Evolutionary conservation across 1,140 invertebrate species (phyloP).

Genomic region (Sitophilus oryzae): DNA sequence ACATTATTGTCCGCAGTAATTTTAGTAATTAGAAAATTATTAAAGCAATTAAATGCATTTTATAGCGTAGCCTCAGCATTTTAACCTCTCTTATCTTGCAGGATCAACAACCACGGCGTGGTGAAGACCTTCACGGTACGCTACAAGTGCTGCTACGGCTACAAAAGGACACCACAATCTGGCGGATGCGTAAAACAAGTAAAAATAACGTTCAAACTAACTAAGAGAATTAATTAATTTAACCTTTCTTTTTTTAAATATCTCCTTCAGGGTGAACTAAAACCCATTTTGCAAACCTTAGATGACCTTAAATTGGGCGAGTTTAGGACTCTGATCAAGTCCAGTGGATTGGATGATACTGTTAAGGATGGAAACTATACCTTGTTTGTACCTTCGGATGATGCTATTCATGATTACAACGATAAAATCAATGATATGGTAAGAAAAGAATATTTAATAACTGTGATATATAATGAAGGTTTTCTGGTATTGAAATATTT

Average conservation of each 20-base stretch:
- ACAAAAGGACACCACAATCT: slow-evolving; percentile 44
- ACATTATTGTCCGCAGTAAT: too few species aligned
- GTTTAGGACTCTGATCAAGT: slow-evolving; percentile 49
- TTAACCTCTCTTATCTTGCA: too few species aligned
- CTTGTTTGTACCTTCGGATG: slow-evolving; percentile 52
- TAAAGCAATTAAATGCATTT: too few species aligned
- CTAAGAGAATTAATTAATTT: slow-evolving; percentile 5
- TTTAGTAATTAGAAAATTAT: too few species aligned
- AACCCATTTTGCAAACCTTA: slow-evolving; percentile 48
- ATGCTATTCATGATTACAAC: slow-evolving; percentile 49
- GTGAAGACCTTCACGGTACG: slow-evolving; percentile 52
- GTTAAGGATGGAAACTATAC: slow-evolving; percentile 48
- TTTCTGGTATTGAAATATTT: background rate
- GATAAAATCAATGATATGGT: slow-evolving; percentile 43
- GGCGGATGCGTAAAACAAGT: slow-evolving; percentile 49
- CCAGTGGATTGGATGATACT: slow-evolving; percentile 44
- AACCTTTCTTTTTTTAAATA: background rate
- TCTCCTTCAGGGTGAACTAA: slow-evolving; percentile 40
- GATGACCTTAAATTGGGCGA: slow-evolving; percentile 49
- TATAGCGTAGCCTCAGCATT: too few species aligned
- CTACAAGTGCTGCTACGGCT: slow-evolving; percentile 58
- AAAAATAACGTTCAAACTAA: background rate
- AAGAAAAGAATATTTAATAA: slow-evolving; percentile 11
- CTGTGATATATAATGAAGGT: background rate
- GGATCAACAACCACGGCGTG: slow-evolving; percentile 51